Conservation (phyloP, 2,113 vertebrate genomes). For the Sapajus apella region DNA sequence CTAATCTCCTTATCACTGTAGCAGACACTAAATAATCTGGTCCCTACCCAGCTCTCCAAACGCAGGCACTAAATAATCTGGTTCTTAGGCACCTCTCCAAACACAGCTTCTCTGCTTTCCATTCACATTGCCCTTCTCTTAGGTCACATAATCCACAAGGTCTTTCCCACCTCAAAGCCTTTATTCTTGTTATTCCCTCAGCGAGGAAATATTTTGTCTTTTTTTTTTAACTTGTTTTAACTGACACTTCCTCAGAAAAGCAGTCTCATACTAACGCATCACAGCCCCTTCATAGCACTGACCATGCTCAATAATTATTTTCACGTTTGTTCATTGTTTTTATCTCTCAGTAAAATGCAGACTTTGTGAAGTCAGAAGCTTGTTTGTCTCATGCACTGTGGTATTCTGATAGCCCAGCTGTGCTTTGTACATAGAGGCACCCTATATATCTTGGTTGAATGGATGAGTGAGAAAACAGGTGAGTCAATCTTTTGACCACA, state of each 20-base stretch:
- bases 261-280: no score
- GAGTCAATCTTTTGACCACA: neutral
- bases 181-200: neutral
- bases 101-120: neutral
- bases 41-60: neutral
- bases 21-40: fast-evolving
- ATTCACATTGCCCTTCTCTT: neutral
- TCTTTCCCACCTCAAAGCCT: neutral
- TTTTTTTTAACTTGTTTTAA: neutral
- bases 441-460: no score
- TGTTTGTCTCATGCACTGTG: neutral
- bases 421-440: neutral
- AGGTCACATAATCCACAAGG: neutral
- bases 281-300: neutral
- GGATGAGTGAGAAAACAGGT: neutral
- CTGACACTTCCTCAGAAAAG: neutral
- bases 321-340: neutral
- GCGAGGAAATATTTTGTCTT: neutral
- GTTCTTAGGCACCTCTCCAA: neutral
- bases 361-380: neutral
- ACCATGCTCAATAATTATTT: neutral
- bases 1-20: neutral
- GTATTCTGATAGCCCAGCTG: neutral
- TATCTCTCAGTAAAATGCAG: neutral
- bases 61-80: fast-evolving